A percentile compares a stretch with the other conserved stretches of the same genome.
Evolutionary conservation across 2,113 vertebrate genomes (phyloP).

Genomic region (Lepus timidus): DNA sequence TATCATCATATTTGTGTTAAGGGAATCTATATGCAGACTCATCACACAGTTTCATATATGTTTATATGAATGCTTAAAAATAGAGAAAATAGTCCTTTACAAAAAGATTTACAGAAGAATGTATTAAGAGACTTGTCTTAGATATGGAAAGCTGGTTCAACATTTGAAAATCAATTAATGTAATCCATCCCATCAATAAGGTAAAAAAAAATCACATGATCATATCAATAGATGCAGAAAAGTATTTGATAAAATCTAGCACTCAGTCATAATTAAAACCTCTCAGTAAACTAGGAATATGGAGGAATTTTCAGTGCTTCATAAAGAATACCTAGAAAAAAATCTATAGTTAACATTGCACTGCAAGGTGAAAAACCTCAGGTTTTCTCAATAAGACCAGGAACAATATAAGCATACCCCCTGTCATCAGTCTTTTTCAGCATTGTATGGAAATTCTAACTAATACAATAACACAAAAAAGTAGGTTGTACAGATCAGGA

Average conservation of each 20-base stretch:
- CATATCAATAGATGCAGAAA: not conserved
- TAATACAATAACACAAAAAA: not conserved
- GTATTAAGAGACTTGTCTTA: not conserved
- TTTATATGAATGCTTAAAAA: slow-evolving; percentile 22
- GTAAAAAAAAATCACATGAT: not conserved
- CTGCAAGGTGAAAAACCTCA: not conserved
- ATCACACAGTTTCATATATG: not conserved
- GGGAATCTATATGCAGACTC: not conserved
- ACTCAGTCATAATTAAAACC: not conserved
- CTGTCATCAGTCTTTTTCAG: not conserved
- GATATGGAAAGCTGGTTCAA: not conserved
- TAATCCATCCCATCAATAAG: not conserved
- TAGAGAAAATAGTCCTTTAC: not conserved
- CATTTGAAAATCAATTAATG: not conserved
- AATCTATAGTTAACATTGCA: no score
- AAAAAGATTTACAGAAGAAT: not conserved
- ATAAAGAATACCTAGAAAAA: not conserved
- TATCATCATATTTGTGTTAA: slow-evolving; percentile 5
- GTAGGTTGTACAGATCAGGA: not conserved
- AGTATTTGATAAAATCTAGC: not conserved
- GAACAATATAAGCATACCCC: not conserved
- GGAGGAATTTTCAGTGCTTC: not conserved
- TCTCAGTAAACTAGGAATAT: not conserved
- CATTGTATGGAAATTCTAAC: not conserved
- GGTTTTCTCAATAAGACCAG: not conserved